Evolutionary conservation across 2,888 invertebrate species (phyloP).

Genomic region (Agonum fuliginosum): DNA sequence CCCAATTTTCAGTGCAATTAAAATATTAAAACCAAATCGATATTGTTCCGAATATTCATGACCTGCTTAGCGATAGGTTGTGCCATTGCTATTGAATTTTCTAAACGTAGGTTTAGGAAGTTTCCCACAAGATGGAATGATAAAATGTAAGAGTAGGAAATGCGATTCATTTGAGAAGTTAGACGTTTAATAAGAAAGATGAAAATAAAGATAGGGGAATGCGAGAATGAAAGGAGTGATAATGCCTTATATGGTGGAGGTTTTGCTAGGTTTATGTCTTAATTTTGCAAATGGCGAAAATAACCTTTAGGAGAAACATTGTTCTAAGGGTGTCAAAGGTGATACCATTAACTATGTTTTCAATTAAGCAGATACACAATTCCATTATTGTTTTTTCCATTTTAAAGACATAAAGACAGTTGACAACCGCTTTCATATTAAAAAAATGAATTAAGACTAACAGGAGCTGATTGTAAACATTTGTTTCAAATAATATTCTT

Average conservation of each 20-base stretch:
- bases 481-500: no score
- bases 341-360: no score
- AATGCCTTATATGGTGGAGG: constrained; percentile 13
- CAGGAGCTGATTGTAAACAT: no score
- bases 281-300: not conserved
- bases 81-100: constrained; percentile 4
- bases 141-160: no score
- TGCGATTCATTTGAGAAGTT: constrained; percentile 25
- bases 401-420: no score
- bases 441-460: no score
- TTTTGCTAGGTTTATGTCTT: constrained; percentile 24
- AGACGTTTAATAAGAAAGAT: constrained; percentile 28
- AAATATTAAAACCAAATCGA: constrained; percentile 36
- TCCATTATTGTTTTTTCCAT: no score
- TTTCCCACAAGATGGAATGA: no score
- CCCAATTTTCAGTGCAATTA: constrained; percentile 16
- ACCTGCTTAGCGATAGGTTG: constrained; percentile 11
- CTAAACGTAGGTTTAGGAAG: constrained; percentile 1
- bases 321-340: not conserved
- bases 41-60: constrained; percentile 41
- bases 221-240: constrained; percentile 25
- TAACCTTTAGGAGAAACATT: not conserved
- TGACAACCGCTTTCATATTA: no score
- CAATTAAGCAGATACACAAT: no score
- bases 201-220: constrained; percentile 6